A percentile compares a stretch with the other conserved stretches of the same genome.
These are phyloP conservation scores for Bettongia penicillata DNA, from an alignment of 2,113 vertebrate genomes.

Conservation along the genomic window DNA sequence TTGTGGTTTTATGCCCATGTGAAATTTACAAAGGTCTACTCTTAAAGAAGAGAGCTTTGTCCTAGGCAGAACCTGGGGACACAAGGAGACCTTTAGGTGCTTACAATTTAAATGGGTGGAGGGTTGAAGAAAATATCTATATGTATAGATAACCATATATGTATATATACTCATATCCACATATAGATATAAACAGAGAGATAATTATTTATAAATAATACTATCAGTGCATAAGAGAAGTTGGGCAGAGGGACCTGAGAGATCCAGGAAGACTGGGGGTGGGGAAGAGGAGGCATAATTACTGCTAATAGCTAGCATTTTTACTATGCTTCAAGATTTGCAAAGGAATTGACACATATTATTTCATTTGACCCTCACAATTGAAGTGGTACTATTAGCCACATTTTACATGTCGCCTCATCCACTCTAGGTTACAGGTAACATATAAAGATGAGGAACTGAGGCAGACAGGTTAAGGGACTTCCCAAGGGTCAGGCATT, in stretches of 20 bases:
- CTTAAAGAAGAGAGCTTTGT: background rate
- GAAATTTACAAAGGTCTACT: background rate
- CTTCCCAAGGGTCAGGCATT: background rate
- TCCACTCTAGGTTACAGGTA: background rate
- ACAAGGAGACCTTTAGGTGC: background rate
- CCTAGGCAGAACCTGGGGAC: background rate
- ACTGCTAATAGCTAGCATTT: background rate
- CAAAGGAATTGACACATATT: background rate
- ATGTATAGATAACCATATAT: background rate
- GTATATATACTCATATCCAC: background rate
- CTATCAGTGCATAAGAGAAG: background rate
- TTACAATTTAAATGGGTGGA: background rate
- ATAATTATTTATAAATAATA: background rate
- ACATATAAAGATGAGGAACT: background rate
- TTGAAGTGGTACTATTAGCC: background rate
- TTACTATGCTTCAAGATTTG: background rate
- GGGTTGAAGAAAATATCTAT: background rate
- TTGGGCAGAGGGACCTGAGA: background rate
- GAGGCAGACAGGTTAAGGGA: slow-evolving; percentile 12
- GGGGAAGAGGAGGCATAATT: background rate
- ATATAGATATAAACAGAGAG: background rate
- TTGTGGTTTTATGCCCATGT: background rate
- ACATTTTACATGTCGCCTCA: background rate
- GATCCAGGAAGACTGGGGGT: background rate
- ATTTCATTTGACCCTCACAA: background rate